A percentile compares a stretch with the other conserved stretches of the same genome.
Evolutionary conservation across 2,113 vertebrate genomes (phyloP).

Genomic region (Ranitomeya variabilis): DNA sequence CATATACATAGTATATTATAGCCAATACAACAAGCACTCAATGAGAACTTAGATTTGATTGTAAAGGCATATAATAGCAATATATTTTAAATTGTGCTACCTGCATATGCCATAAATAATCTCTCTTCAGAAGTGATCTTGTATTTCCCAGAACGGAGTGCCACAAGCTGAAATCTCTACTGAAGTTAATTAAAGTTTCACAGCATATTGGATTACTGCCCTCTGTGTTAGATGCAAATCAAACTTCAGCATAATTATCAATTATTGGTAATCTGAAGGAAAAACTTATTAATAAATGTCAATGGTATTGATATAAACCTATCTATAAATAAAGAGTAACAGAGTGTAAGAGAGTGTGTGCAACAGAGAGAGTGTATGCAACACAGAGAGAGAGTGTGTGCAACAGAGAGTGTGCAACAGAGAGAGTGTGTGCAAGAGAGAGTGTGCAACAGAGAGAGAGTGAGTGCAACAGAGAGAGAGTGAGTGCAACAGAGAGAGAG

Average conservation of each 20-base stretch:
- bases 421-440: no score
- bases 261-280: slow-evolving; percentile 12
- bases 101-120: neutral
- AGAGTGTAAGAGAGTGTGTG: neutral
- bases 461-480: no score
- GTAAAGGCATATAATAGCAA: neutral
- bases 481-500: no score
- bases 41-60: neutral
- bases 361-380: no score
- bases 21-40: no score
- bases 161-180: neutral
- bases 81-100: neutral
- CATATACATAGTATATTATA: neutral
- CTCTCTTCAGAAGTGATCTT: neutral
- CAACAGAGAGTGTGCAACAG: no score
- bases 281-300: slow-evolving; percentile 27
- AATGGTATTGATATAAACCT: slow-evolving; percentile 1
- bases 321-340: neutral
- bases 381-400: no score
- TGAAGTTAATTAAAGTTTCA: slow-evolving; percentile 32
- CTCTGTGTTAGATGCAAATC: slow-evolving; percentile 11
- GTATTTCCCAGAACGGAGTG: neutral
- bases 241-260: slow-evolving; percentile 35
- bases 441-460: no score
- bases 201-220: slow-evolving; percentile 34